A percentile compares a stretch with the other conserved stretches of the same genome.
phyloP scores from a whole-genome alignment of 2,113 vertebrate genomes.

The Protobothrops flavoviridis region DNA sequence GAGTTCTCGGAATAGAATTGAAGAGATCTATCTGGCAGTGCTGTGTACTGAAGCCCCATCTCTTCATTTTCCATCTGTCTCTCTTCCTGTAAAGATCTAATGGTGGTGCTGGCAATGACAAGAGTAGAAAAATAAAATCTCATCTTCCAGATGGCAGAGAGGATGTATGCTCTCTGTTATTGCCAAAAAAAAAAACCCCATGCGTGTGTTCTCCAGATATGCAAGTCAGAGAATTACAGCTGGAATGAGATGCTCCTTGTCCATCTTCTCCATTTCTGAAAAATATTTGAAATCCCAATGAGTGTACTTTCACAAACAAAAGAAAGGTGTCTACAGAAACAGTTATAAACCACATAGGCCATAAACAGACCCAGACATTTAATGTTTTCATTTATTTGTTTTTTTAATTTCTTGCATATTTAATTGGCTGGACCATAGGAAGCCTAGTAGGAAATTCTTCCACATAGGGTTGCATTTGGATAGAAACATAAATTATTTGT shows the following conservation, averaged over 20 bases:
- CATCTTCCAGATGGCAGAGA: conserved; percentile 67
- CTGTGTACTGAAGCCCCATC: not conserved
- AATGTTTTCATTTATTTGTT: conserved; percentile 32
- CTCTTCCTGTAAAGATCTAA: conserved; percentile 42
- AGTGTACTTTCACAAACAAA: not conserved
- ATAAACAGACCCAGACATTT: conserved; percentile 25
- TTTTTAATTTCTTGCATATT: not conserved
- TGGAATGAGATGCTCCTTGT: conserved; percentile 45
- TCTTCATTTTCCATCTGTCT: conserved; percentile 38
- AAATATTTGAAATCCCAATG: conserved; percentile 38
- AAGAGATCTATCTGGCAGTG: conserved; percentile 22
- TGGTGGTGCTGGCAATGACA: conserved; percentile 31
- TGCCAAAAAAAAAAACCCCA: conserved; percentile 66
- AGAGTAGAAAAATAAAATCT: conserved; percentile 58
- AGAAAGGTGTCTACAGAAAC: not conserved
- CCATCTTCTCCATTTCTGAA: not conserved
- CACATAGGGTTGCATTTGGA: conserved; percentile 56
- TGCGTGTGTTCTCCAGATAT: conserved; percentile 59
- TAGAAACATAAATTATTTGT: conserved; percentile 46
- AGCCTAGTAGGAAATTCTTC: conserved; percentile 56
- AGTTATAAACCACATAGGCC: conserved; percentile 36
- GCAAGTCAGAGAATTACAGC: conserved; percentile 61
- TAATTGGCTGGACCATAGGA: not conserved
- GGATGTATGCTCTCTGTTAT: conserved; percentile 60
- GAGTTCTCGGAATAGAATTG: not conserved